Percentiles rank a stretch among this genome's conserved stretches.
These are phyloP conservation scores for Eidolon helvum DNA, from an alignment of 2,113 vertebrate species.

Conservation along the genomic window DNA sequence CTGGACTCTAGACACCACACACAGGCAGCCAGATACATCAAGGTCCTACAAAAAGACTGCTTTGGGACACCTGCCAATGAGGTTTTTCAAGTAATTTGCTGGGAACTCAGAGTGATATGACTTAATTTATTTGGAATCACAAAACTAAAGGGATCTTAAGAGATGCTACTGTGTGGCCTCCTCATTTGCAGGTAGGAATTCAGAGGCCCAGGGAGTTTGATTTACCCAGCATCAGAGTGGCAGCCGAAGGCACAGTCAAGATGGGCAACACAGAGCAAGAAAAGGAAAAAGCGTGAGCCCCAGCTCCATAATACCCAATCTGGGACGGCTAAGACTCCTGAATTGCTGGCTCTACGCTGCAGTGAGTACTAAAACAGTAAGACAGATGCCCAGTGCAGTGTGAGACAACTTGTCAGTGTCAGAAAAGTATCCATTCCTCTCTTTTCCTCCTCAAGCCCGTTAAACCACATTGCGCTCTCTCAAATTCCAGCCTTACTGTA, in stretches of 20 bases:
- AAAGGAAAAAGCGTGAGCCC: neutral
- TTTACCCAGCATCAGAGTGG: neutral
- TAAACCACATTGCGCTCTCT: neutral
- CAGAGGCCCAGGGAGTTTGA: neutral
- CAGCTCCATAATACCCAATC: neutral
- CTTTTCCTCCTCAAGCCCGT: neutral
- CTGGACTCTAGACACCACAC: neutral
- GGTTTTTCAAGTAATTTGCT: neutral
- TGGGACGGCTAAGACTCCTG: fast-evolving
- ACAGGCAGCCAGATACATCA: neutral
- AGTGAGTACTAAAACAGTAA: neutral
- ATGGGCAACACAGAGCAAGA: neutral
- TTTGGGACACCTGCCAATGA: neutral
- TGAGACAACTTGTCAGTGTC: too few relatives aligned
- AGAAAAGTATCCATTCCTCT: neutral
- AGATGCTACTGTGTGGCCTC: neutral
- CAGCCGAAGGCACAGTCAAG: neutral
- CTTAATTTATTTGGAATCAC: neutral
- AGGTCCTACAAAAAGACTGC: neutral
- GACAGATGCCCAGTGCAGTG: fast-evolving
- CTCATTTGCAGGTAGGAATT: neutral
- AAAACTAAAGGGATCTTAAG: neutral
- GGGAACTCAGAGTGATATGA: neutral
- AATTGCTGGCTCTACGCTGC: neutral
- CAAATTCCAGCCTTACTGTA: neutral